Evolutionary conservation across 2,113 vertebrate species (phyloP).

Genomic region (Tachysurus fulvidraco): DNA sequence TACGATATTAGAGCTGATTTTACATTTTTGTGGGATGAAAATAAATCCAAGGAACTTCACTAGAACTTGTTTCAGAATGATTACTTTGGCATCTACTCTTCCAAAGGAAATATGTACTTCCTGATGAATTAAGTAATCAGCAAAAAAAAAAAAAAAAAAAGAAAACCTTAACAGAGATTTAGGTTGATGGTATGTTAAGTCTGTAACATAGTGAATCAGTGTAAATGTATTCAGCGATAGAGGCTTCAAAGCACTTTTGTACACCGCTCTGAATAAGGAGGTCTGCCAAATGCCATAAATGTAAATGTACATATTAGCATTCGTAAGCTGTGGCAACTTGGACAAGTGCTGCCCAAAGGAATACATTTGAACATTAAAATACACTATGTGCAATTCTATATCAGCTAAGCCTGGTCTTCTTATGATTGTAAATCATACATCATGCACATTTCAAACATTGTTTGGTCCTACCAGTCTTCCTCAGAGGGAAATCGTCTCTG

Average conservation of each 20-base stretch:
- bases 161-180: too few species aligned
- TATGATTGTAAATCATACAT: not conserved
- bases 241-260: too few species aligned
- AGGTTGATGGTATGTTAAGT: too few species aligned
- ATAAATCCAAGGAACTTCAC: not conserved
- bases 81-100: not conserved
- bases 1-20: not conserved
- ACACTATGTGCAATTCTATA: not conserved
- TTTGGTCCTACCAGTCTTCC: conserved; percentile 89
- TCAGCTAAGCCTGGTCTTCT: not conserved
- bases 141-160: too few species aligned
- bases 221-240: too few species aligned
- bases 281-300: too few species aligned
- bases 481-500: conserved; percentile 95
- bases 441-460: not conserved
- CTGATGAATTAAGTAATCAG: not conserved
- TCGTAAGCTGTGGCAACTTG: not conserved
- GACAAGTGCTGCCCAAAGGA: not conserved
- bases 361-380: not conserved
- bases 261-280: too few species aligned
- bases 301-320: not conserved
- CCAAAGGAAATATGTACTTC: not conserved
- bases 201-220: too few species aligned
- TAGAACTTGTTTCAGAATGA: not conserved
- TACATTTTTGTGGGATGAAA: not conserved